phyloP scores from a whole-genome alignment of 2,113 vertebrate genomes.

The Tichodroma muraria region DNA sequence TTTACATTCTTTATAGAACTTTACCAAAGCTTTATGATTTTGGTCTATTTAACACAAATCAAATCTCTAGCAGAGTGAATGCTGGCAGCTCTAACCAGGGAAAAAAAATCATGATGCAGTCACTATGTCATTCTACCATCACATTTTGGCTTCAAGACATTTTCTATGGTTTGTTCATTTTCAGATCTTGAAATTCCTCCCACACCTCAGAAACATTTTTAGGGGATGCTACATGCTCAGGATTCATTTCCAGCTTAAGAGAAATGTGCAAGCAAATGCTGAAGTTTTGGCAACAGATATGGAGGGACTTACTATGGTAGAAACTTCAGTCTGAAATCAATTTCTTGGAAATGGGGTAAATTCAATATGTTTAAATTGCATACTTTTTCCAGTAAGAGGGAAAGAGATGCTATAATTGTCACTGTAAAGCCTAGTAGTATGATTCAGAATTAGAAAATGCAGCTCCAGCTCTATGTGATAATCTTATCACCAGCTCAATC shows the following conservation, averaged over 20 bases:
- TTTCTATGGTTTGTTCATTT: slow-evolving; percentile 11
- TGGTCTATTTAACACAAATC: not conserved
- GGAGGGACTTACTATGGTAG: not conserved
- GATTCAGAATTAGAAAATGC: not conserved
- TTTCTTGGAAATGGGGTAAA: slow-evolving; percentile 19
- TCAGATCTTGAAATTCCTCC: slow-evolving; percentile 45
- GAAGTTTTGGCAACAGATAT: slow-evolving; percentile 9
- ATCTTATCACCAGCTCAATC: not conserved
- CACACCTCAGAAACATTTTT: slow-evolving; percentile 36
- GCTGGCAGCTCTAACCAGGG: not conserved
- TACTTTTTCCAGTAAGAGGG: not conserved
- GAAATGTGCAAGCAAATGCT: slow-evolving; percentile 38
- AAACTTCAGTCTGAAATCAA: not conserved
- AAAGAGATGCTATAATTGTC: not conserved
- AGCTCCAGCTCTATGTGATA: not conserved
- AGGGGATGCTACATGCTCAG: not conserved
- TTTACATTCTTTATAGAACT: not conserved
- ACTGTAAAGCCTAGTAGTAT: not conserved
- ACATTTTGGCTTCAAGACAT: not conserved
- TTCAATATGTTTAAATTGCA: not conserved
- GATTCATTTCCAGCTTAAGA: not conserved
- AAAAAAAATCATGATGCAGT: not conserved
- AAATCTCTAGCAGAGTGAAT: not conserved
- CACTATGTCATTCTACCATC: slow-evolving; percentile 23
- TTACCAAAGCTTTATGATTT: not conserved